These are phyloP conservation scores for Tachysurus fulvidraco DNA, from an alignment of 2,113 vertebrate species.

Conservation along the genomic window DNA sequence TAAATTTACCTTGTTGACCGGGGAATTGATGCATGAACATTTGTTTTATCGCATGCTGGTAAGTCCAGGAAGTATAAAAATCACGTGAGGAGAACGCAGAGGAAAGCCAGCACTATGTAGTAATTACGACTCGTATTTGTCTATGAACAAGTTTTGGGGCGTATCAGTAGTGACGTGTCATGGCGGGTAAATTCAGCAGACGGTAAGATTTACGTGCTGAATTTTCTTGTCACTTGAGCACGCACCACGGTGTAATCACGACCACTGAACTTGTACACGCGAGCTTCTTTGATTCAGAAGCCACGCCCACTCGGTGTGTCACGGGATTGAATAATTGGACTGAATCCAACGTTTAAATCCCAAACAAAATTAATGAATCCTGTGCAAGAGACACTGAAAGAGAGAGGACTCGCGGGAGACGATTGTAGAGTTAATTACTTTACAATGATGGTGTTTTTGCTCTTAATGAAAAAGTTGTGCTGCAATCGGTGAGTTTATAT, in stretches of 20 bases:
- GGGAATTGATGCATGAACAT: constrained; percentile 4
- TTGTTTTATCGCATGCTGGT: neutral
- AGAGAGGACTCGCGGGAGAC: neutral
- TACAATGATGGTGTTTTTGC: neutral
- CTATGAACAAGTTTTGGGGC: neutral
- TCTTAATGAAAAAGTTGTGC: neutral
- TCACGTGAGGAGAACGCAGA: neutral
- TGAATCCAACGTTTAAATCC: constrained; percentile 23
- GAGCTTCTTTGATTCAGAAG: neutral
- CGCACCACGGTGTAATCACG: neutral
- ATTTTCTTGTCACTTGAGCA: neutral
- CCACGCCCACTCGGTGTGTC: constrained; percentile 2
- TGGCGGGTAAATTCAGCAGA: neutral
- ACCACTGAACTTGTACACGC: neutral
- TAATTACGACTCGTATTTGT: neutral
- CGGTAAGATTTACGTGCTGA: neutral
- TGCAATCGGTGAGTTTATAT: neutral
- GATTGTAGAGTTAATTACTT: constrained; percentile 10
- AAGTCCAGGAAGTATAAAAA: neutral
- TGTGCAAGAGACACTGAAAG: neutral
- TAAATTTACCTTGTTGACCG: neutral
- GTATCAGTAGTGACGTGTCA: neutral
- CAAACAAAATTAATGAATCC: constrained; percentile 26
- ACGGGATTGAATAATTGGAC: constrained; percentile 11
- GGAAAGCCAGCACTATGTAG: neutral